Evolutionary conservation across 2,888 invertebrate genomes (phyloP).

Genomic region (Leptogaster cylindrica): DNA sequence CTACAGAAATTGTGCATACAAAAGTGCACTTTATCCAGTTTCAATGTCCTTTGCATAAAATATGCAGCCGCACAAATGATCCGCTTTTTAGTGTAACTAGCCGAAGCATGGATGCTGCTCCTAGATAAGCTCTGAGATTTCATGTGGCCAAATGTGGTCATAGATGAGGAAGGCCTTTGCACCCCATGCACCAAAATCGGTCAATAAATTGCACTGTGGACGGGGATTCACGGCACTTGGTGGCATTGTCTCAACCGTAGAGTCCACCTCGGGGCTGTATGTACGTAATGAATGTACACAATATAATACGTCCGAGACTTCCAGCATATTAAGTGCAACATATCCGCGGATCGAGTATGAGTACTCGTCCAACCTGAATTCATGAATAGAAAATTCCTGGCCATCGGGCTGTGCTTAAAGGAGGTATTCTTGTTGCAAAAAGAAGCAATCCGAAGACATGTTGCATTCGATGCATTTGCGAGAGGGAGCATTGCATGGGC

Average conservation of each 20-base stretch:
- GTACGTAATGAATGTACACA: conserved; percentile 18
- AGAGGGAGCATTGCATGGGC: not conserved
- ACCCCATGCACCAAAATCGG: conserved; percentile 38
- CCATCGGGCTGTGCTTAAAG: conserved; percentile 18
- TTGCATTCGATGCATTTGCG: not conserved
- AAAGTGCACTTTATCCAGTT: not conserved
- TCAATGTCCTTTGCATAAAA: conserved; percentile 35
- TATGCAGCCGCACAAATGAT: conserved; percentile 34
- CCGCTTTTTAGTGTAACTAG: conserved; percentile 37
- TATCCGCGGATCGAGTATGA: conserved; percentile 27
- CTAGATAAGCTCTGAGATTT: conserved; percentile 33
- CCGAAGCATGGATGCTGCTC: not conserved
- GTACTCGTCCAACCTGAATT: conserved; percentile 36
- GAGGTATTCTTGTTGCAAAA: conserved; percentile 17
- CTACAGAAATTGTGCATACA: conserved; percentile 29
- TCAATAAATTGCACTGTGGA: conserved; percentile 22
- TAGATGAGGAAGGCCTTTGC: conserved; percentile 28
- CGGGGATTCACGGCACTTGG: not conserved
- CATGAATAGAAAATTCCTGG: conserved; percentile 37
- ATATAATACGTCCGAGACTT: conserved; percentile 30
- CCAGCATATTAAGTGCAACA: conserved; percentile 27
- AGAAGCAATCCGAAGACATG: conserved; percentile 15
- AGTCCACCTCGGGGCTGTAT: conserved; percentile 8
- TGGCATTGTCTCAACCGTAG: conserved; percentile 11
- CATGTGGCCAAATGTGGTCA: conserved; percentile 24